phyloP scores from a whole-genome alignment of 2,888 invertebrate species.

The Dryobota labecula region DNA sequence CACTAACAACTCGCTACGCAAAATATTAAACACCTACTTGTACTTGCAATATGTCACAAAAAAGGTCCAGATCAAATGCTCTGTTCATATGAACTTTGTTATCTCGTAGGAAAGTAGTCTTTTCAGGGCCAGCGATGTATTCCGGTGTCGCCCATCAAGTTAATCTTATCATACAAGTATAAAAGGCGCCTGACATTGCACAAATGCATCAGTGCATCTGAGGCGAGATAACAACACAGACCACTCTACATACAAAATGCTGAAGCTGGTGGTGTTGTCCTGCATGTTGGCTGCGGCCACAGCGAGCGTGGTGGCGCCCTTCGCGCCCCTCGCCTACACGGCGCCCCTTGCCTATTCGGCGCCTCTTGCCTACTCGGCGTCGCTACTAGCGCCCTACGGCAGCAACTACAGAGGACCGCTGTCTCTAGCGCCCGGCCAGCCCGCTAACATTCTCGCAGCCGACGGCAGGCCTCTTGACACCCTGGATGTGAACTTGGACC shows the following conservation, averaged over 20 bases:
- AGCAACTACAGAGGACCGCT: slow-evolving; percentile 84
- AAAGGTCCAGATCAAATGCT: slow-evolving; percentile 37
- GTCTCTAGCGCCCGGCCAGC: slow-evolving; percentile 86
- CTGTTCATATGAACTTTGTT: slow-evolving; percentile 42
- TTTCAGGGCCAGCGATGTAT: slow-evolving; percentile 56
- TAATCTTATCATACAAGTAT: slow-evolving; percentile 73
- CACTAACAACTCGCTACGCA: background rate
- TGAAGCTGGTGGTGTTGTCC: slow-evolving; percentile 91
- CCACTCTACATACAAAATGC: slow-evolving; percentile 82
- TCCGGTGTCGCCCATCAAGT: slow-evolving; percentile 68
- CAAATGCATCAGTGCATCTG: slow-evolving; percentile 79
- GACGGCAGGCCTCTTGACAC: slow-evolving; percentile 87
- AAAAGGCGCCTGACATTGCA: slow-evolving; percentile 72
- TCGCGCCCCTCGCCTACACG: slow-evolving; percentile 58
- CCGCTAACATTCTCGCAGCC: slow-evolving; percentile 83
- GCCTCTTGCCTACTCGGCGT: slow-evolving; percentile 45
- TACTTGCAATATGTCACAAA: slow-evolving; percentile 19
- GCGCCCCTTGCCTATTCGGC: slow-evolving; percentile 58
- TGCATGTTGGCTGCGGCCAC: slow-evolving; percentile 91
- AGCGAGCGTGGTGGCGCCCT: slow-evolving; percentile 73
- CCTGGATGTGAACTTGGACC: slow-evolving; percentile 86
- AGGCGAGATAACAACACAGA: slow-evolving; percentile 83
- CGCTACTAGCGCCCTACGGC: slow-evolving; percentile 67
- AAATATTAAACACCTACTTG: background rate
- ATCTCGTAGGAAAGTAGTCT: slow-evolving; percentile 56